A percentile compares a stretch with the other conserved stretches of the same genome.
Conservation (phyloP, 1,140 invertebrate genomes). For the Tetranychus urticae region DNA sequence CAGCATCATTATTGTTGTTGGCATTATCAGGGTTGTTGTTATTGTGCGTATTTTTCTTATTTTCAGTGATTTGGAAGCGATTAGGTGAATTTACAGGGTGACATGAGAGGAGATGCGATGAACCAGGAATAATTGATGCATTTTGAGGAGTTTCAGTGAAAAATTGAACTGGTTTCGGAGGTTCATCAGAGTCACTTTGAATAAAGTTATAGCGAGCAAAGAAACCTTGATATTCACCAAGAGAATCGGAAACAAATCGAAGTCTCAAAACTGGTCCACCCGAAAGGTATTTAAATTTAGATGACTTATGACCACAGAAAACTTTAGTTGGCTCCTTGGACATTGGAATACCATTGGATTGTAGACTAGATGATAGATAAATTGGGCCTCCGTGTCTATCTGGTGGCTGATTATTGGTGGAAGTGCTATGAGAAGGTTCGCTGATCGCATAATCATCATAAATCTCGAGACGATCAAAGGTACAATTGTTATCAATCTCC, state of each 20-base stretch:
- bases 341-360: not conserved
- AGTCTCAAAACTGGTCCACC: slow-evolving; percentile 5
- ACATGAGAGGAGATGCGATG: slow-evolving; percentile 9
- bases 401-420: too few species aligned
- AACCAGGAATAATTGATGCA: not conserved
- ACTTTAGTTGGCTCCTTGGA: not conserved
- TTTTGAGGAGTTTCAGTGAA: not conserved
- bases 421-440: too few species aligned
- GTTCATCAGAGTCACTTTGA: not conserved
- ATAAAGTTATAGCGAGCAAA: slow-evolving; percentile 8
- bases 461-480: slow-evolving; percentile 11
- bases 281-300: slow-evolving; percentile 9
- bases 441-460: not conserved
- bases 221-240: slow-evolving; percentile 13
- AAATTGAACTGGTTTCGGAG: not conserved
- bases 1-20: not conserved
- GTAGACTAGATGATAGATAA: too few species aligned
- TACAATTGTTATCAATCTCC: slow-evolving; percentile 10
- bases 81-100: not conserved
- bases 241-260: slow-evolving; percentile 9
- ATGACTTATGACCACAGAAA: slow-evolving; percentile 8
- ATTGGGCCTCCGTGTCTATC: too few species aligned
- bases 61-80: not conserved
- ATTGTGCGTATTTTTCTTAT: too few species aligned
- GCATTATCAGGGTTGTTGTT: not conserved